These are phyloP conservation scores for Brachionus koreanus DNA, from an alignment of 1,140 invertebrate genomes.

Conservation along the genomic window DNA sequence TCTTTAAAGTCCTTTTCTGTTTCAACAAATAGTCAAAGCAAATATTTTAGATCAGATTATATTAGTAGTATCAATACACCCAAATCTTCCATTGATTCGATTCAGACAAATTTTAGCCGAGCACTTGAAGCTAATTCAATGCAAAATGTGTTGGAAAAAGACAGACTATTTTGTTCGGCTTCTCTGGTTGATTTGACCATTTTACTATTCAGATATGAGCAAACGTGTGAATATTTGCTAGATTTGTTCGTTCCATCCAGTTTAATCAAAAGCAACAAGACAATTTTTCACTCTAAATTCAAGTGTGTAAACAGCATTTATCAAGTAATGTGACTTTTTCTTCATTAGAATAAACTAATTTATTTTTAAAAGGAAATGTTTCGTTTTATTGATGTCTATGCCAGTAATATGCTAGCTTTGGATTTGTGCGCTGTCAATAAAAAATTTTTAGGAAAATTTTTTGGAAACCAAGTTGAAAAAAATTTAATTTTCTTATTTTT, in stretches of 20 bases:
- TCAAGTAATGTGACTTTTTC: not conserved
- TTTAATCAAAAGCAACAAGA: not conserved
- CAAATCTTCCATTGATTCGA: not conserved
- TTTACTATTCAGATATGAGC: not conserved
- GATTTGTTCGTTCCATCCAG: slow-evolving; percentile 1
- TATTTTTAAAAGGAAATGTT: no score
- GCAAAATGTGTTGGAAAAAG: not conserved
- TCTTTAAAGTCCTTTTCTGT: not conserved
- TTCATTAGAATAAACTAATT: no score
- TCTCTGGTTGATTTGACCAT: not conserved
- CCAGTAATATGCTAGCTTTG: not conserved
- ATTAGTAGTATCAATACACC: not conserved
- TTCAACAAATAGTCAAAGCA: not conserved
- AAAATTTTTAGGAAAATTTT: not conserved
- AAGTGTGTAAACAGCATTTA: not conserved
- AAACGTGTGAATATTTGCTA: not conserved
- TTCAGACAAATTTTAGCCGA: not conserved
- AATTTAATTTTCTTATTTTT: not conserved
- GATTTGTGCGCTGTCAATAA: slow-evolving; percentile 5
- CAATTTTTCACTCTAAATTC: not conserved
- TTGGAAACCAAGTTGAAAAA: not conserved
- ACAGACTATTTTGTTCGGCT: not conserved
- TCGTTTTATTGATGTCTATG: slow-evolving; percentile 17
- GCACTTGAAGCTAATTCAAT: not conserved
- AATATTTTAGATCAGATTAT: not conserved